These are phyloP conservation scores for Melanotaenia parkinsoni DNA, from an alignment of 2,797 vertebrate genomes.

Conservation along the genomic window DNA sequence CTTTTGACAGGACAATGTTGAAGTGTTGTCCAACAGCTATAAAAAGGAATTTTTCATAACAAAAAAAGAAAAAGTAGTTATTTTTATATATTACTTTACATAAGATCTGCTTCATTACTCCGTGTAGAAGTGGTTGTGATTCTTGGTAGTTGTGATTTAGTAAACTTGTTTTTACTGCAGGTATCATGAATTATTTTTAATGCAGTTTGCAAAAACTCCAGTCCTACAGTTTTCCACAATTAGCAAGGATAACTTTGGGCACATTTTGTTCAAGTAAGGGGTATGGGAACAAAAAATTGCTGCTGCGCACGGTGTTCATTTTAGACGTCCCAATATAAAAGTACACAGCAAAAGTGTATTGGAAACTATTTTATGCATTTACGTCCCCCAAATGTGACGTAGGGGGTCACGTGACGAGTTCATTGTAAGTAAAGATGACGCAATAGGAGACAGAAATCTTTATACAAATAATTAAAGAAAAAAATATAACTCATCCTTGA, in stretches of 20 bases:
- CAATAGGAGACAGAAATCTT: no score
- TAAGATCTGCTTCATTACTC: neutral
- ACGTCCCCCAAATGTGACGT: no score
- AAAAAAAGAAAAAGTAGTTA: neutral
- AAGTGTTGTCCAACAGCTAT: neutral
- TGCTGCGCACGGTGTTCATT: neutral
- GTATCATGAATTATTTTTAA: neutral
- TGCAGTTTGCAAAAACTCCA: neutral
- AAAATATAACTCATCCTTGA: no score
- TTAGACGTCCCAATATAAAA: neutral
- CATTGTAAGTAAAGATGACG: no score
- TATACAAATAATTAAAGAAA: no score
- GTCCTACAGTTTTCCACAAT: neutral
- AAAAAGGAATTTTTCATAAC: neutral
- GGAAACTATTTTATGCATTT: no score
- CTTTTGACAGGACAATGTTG: slow-evolving; percentile 5
- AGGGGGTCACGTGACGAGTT: no score
- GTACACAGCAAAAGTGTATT: no score
- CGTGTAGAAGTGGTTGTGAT: neutral
- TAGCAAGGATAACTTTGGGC: neutral
- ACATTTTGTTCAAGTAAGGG: neutral
- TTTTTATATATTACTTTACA: neutral
- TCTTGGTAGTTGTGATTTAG: neutral
- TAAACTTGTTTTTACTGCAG: neutral
- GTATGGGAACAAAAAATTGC: neutral